phyloP scores from a whole-genome alignment of 2,797 vertebrate genomes.

The Poeciliopsis gracilis region DNA sequence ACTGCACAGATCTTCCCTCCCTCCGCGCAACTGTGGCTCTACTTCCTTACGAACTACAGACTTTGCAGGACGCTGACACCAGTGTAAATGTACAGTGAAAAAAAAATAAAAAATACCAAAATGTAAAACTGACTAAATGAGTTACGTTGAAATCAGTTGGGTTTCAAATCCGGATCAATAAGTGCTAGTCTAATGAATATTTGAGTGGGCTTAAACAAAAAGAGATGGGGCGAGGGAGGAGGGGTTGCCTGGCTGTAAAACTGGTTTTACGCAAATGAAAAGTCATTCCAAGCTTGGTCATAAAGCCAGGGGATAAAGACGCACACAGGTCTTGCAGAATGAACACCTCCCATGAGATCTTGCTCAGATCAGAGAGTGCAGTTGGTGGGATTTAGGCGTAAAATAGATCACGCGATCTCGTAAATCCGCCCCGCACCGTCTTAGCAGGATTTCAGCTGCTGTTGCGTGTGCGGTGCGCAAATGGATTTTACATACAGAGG shows the following conservation, averaged over 20 bases:
- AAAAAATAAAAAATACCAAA: neutral
- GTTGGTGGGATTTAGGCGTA: slow-evolving; percentile 2
- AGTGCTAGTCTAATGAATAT: slow-evolving; percentile 8
- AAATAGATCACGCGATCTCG: slow-evolving; percentile 5
- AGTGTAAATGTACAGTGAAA: neutral
- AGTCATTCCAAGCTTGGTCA: slow-evolving; percentile 29
- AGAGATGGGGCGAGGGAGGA: neutral
- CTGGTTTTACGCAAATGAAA: slow-evolving; percentile 19
- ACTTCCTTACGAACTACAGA: neutral
- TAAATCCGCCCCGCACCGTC: slow-evolving; percentile 16
- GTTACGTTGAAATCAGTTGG: slow-evolving; percentile 26
- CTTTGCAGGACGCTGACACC: neutral
- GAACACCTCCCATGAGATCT: neutral
- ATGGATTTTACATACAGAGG: slow-evolving; percentile 7
- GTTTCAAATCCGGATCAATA: slow-evolving; percentile 30
- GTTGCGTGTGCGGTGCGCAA: neutral
- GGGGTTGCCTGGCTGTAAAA: neutral
- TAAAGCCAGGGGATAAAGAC: neutral
- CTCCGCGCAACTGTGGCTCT: slow-evolving; percentile 28
- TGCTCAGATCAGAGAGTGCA: slow-evolving; percentile 6
- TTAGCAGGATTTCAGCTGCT: neutral
- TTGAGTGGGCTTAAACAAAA: slow-evolving; percentile 3
- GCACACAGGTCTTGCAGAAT: neutral
- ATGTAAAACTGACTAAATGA: slow-evolving; percentile 37
- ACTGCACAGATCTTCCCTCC: slow-evolving; percentile 57